Conservation (phyloP, 2,888 invertebrate species). For the Apotomis betuletana region DNA sequence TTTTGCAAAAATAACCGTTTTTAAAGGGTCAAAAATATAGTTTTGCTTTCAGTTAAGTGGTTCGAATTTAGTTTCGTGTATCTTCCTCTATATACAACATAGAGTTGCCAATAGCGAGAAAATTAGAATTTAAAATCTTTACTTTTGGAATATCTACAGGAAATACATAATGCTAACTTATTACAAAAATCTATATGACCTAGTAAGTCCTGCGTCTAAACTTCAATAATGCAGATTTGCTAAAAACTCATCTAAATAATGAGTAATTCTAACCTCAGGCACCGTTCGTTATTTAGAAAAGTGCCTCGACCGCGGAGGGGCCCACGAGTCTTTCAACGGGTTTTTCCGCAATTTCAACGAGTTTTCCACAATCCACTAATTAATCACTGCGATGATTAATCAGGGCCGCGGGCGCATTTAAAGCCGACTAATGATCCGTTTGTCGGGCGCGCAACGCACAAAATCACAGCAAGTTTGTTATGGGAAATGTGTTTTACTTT, state of each 20-base stretch:
- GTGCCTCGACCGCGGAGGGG: slow-evolving; percentile 53
- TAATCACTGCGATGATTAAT: slow-evolving; percentile 79
- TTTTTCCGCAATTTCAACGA: slow-evolving; percentile 53
- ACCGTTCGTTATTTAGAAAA: slow-evolving; percentile 31
- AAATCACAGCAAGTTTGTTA: slow-evolving; percentile 7
- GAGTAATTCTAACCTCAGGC: slow-evolving; percentile 18
- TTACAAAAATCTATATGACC: too few relatives aligned
- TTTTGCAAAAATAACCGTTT: too few relatives aligned
- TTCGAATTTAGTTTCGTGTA: too few relatives aligned
- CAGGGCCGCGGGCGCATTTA: slow-evolving; percentile 70
- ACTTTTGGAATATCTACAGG: too few relatives aligned
- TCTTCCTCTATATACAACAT: too few relatives aligned
- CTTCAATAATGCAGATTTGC: slow-evolving; percentile 7
- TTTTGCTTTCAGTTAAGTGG: too few relatives aligned
- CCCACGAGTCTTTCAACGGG: slow-evolving; percentile 59
- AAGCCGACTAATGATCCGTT: slow-evolving; percentile 75
- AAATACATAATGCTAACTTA: too few relatives aligned
- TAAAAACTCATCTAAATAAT: slow-evolving; percentile 23
- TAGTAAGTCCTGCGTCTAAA: not conserved
- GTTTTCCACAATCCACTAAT: slow-evolving; percentile 51
- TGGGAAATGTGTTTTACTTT: not conserved
- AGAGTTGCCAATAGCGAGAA: too few relatives aligned
- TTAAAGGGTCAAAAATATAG: too few relatives aligned
- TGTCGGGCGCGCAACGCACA: slow-evolving; percentile 62
- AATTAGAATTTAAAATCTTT: too few relatives aligned